Percentiles rank a stretch among this genome's conserved stretches.
phyloP scores from a whole-genome alignment of 2,888 invertebrate species.

The Tenthredo distinguenda region DNA sequence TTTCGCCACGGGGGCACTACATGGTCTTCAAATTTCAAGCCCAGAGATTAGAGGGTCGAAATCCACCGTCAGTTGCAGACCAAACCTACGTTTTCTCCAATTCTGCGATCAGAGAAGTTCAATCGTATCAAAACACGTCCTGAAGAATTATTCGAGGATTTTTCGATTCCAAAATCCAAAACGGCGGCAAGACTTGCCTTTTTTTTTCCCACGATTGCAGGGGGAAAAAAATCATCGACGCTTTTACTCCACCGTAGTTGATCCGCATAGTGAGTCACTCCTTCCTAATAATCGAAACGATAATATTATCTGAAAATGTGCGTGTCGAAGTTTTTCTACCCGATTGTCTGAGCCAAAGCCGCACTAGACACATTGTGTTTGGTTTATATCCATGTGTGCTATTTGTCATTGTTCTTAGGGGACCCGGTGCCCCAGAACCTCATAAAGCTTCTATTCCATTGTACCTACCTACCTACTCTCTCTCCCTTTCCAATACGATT shows the following conservation, averaged over 20 bases:
- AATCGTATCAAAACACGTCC: background rate
- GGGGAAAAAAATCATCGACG: background rate
- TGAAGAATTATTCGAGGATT: background rate
- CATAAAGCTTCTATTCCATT: slow-evolving; percentile 7
- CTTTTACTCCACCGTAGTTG: background rate
- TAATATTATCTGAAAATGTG: slow-evolving; percentile 21
- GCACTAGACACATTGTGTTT: background rate
- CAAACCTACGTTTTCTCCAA: background rate
- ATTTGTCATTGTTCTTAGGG: slow-evolving; percentile 45
- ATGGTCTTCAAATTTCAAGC: slow-evolving; percentile 33
- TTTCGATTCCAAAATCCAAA: background rate
- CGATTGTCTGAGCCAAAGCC: background rate
- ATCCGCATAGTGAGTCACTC: background rate
- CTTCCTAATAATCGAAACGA: background rate
- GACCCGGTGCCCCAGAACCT: slow-evolving; percentile 6
- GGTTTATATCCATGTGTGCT: slow-evolving; percentile 5
- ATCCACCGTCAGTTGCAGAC: background rate
- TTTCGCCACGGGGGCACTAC: slow-evolving; percentile 29
- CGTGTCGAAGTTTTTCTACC: background rate
- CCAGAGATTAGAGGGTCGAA: background rate
- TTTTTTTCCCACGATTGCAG: background rate
- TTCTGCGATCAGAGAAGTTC: background rate
- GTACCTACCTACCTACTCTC: background rate
- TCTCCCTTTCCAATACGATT: background rate
- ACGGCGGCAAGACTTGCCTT: background rate